Base-by-base conservation (phyloP, 2,888 invertebrate genomes). In the Clistopyga incitator region DNA sequence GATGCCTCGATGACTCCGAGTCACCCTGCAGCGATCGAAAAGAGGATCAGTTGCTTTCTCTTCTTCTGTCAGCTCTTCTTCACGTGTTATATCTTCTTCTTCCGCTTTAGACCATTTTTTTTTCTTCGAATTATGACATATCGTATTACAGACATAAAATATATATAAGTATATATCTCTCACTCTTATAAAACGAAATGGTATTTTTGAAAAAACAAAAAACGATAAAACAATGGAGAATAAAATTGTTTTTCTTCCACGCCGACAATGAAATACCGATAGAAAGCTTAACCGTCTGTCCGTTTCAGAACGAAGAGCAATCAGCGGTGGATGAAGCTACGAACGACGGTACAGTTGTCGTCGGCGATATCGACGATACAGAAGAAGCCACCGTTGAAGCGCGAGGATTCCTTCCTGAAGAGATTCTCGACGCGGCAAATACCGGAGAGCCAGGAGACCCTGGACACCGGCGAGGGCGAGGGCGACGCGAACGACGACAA, bases 251-350 rank as follows among this genome's bases (percentile, higher is more conserved):
- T 52, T 50, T 70, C 75, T 47, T 45, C 42, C 3, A 13, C 23
- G 34, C 10, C 18, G 10, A 34, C 8, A 34, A 15, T 15, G 61
- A 18, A 29, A 59, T 11, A 38, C 34, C 64, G 23, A 64, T 50
- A 20, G 50, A 75, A 61, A 75, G 11, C 23, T 52, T 8, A 52
- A 61, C 42, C 59, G 34, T 77, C 13, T 50, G 29, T 65, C 42
- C 42, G 54, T 90, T 94, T 81, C 95, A 98, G 98, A 96, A 97
- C 97, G 92, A 97, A 97, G 94, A 97, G 98, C 92, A 98, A 98
- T 94, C 97, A 98, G 93, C 95, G 98, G 94, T 99, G 99, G 98
- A 97, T 98, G 97, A 98, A 99, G 94, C 95, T 99, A 87, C 95
- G 98, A 88, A 98, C 98, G 77, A 98, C 98, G 68, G 98, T 98